Percentiles rank a stretch among this genome's conserved stretches.
phyloP scores from a whole-genome alignment of 1,140 invertebrate genomes.

The Drosophila pectinifera region DNA sequence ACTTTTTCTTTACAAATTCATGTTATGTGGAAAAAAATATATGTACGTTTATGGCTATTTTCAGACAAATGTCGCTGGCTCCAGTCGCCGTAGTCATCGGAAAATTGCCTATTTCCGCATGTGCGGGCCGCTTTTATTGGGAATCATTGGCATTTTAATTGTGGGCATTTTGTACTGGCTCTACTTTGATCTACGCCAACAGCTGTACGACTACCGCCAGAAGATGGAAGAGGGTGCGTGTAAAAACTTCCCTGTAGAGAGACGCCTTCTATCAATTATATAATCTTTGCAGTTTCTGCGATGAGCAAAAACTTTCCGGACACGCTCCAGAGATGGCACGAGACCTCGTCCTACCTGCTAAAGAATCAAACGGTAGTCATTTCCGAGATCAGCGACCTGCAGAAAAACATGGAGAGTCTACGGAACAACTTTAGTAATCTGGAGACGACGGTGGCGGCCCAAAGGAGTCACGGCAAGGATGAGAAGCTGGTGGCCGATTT shows the following conservation, averaged over 20 bases:
- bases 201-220: constrained; percentile 75
- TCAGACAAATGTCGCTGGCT: constrained; percentile 59
- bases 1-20: constrained; percentile 2
- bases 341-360: constrained; percentile 87
- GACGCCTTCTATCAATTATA: constrained; percentile 12
- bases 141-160: constrained; percentile 63
- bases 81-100: constrained; percentile 64
- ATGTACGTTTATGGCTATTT: constrained; percentile 9
- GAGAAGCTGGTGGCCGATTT: constrained; percentile 80
- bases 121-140: constrained; percentile 72
- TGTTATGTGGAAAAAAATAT: constrained; percentile 1
- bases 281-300: constrained; percentile 86
- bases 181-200: constrained; percentile 81
- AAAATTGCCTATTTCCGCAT: constrained; percentile 67
- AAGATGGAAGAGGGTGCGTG: constrained; percentile 82
- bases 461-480: constrained; percentile 74
- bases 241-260: neutral
- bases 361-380: constrained; percentile 86
- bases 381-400: constrained; percentile 65
- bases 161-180: constrained; percentile 78
- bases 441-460: constrained; percentile 52
- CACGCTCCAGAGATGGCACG: constrained; percentile 87
- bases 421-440: constrained; percentile 65
- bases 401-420: constrained; percentile 56
- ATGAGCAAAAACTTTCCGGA: constrained; percentile 88